Evolutionary conservation across 1,140 invertebrate species (phyloP).

Genomic region (Paraescarpia echinospica): DNA sequence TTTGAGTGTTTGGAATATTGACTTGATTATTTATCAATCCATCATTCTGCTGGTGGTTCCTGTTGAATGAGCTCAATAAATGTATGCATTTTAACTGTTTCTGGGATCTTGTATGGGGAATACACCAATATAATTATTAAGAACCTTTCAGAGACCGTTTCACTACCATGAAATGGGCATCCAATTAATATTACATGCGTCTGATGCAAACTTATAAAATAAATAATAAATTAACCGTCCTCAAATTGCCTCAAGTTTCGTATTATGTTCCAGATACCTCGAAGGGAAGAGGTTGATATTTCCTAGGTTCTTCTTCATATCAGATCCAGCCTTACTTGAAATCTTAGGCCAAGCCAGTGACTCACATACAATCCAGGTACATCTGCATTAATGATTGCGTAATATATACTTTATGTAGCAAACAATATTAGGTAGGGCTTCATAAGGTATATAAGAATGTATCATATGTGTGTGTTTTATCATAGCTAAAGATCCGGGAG

Average conservation of each 20-base stretch:
- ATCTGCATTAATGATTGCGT: background rate
- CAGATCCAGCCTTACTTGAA: conserved; percentile 91
- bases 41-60: too few species aligned
- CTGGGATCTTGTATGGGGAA: too few species aligned
- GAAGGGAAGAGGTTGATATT: conserved; percentile 96
- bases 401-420: too few species aligned
- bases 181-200: background rate
- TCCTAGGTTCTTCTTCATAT: conserved; percentile 97
- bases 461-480: too few species aligned
- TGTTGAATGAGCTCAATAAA: too few species aligned
- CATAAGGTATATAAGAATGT: too few species aligned
- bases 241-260: background rate
- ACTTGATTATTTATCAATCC: too few species aligned
- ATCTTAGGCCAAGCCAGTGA: conserved; percentile 96
- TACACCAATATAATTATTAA: too few species aligned
- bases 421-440: too few species aligned
- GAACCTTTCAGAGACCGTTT: background rate
- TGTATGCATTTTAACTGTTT: too few species aligned
- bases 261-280: conserved; percentile 69
- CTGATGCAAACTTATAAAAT: background rate
- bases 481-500: too few species aligned
- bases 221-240: background rate
- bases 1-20: background rate
- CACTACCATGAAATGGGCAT: background rate
- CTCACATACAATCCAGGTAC: conserved; percentile 88